Base-by-base conservation (phyloP, 2,888 invertebrate species). In the Timema cristinae region DNA sequence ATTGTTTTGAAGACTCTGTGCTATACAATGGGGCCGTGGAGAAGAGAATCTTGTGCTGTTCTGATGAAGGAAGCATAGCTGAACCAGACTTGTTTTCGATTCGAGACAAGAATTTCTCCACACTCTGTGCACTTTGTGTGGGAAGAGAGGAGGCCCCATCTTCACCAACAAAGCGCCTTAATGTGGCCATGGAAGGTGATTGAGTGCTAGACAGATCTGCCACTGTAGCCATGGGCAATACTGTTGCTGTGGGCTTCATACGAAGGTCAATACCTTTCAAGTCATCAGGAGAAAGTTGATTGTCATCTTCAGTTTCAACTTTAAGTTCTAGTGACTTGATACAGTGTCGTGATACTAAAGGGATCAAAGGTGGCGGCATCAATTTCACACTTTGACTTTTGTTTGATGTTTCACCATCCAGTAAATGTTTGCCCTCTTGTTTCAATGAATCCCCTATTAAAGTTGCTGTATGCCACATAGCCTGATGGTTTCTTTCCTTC, bases 301-400 rank as follows among this genome's bases (percentile, higher is more conserved):
- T 59, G 54, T 67, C 52, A 0, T 48, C 51, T 51, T 59, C 50
- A 54, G 67, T 54, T 10, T 54, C n/a, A 48, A n/a, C 48, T 32
- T 32, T 32, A 32, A 32, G 32, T 32, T 32, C 32, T 32, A 32
- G 32, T 32, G 32, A 32, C 47, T 16, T n/a, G 67, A 61, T n/a
- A 51, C 11, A 9, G 56, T 48, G 68, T 48, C 56, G 16, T 47
- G 49, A n/a, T 51, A 89, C 86, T 77, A 87, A 83, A 73, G 90
- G 85, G 76, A 86, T 85, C 77, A 86, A 82, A 71, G 84, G 85
- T 16, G 88, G 90, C 71, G 90, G 89, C 79, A 90, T 90, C 89
- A 90, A 89, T 82, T 90, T 70, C 66, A 50, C 47, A 16, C 47
- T 32, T 7, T 13, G n/a, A 54, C 11, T 54, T 32, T 32, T 16